Conservation (phyloP, 2,888 invertebrate genomes). For the Diadegma fenestrale region DNA sequence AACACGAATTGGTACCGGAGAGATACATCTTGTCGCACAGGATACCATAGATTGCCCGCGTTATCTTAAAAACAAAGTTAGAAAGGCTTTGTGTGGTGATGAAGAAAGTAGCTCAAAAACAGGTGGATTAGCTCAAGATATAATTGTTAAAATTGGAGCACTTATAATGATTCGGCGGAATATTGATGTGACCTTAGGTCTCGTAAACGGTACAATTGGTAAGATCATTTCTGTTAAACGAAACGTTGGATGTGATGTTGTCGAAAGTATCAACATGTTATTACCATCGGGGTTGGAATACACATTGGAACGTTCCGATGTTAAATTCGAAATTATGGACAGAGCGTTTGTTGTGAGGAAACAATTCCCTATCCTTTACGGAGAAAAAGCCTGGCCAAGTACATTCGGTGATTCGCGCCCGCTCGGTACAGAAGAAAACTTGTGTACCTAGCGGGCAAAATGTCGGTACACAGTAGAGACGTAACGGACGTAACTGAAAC, state of each 20-base stretch:
- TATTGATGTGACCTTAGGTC: slow-evolving; percentile 73
- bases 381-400: no score
- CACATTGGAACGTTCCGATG: slow-evolving; percentile 63
- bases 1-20: slow-evolving; percentile 47
- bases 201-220: slow-evolving; percentile 74
- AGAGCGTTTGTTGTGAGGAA: slow-evolving; percentile 66
- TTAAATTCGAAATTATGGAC: slow-evolving; percentile 71
- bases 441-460: no score
- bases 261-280: slow-evolving; percentile 67
- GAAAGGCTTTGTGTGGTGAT: slow-evolving; percentile 57
- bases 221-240: slow-evolving; percentile 63
- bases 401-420: no score
- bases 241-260: slow-evolving; percentile 41
- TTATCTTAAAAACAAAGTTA: slow-evolving; percentile 63
- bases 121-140: slow-evolving; percentile 73
- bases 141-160: slow-evolving; percentile 69
- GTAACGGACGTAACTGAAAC: no score
- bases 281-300: slow-evolving; percentile 62
- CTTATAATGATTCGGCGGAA: slow-evolving; percentile 74
- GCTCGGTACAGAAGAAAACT: no score
- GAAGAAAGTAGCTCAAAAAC: slow-evolving; percentile 71
- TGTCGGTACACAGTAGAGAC: no score
- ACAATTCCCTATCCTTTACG: slow-evolving; percentile 74
- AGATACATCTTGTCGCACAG: slow-evolving; percentile 65
- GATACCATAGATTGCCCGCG: slow-evolving; percentile 70